Base-by-base conservation (phyloP, 2,113 vertebrate genomes). In the Salvator merianae region DNA sequence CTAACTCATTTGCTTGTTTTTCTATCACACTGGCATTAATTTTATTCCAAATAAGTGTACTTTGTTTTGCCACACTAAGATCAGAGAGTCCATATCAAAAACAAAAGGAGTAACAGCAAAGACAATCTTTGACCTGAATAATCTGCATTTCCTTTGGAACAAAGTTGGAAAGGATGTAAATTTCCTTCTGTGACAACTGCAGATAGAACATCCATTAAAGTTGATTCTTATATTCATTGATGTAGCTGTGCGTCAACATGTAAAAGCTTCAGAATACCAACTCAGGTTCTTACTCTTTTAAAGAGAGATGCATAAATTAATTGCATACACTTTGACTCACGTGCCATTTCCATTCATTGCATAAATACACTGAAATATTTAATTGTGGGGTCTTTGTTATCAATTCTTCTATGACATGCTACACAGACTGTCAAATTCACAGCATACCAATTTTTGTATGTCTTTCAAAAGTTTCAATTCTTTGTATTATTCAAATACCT, bases 11-110 rank as follows among this genome's bases (percentile, higher is more conserved):
- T 72, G 47, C 47, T 87, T 7, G 2, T 63, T 63, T 85, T 81
- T 89, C 84, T 79, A 9, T 62, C 82, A 84, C 68, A 63, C 12
- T 83, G 88, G 77, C 86, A 24, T 82, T 80, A 1, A 4, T 90
- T 81, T 89, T 71, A 87, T 81, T 32, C 36, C 59, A 86, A 78
- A 43, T 50, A 40, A 84, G 77, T 38, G 77, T 82, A 26, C 1
- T 87, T 84, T 83, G 69, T 9, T 88, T 86, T 87, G 78, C 30
- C 70, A 40, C 28, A 62, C 4, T 0, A 0, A 88, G 84, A 89
- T 77, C 82, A 83, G 82, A 90, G 36, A 28, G 62, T 36, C 24
- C 68, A 66, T 0, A 55, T 47, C 87, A 78, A 36, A 86, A 84
- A n/a, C n/a, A 81, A 81, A 47, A 1, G 9, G 59, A 43, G 18